phyloP scores from a whole-genome alignment of 2,113 vertebrate species.

The Lepidothrix coronata region DNA sequence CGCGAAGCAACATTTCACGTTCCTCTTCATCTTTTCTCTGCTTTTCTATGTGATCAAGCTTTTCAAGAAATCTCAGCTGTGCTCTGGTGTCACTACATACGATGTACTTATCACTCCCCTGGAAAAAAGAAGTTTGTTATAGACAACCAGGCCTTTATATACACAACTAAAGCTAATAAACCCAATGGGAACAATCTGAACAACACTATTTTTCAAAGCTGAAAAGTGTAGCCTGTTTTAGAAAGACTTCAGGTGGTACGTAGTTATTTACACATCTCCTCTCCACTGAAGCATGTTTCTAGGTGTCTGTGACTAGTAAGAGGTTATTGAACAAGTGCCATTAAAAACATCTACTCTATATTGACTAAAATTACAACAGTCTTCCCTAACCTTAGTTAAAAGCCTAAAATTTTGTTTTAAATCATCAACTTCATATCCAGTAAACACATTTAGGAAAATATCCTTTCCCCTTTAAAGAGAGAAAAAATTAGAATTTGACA shows the following conservation, averaged over 20 bases:
- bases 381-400: not conserved
- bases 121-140: not conserved
- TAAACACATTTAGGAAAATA: not conserved
- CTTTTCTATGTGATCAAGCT: constrained; percentile 87
- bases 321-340: not conserved
- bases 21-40: constrained; percentile 85
- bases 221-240: not conserved
- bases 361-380: not conserved
- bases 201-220: not conserved
- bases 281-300: not conserved
- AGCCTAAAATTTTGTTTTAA: not conserved
- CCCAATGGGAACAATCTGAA: not conserved
- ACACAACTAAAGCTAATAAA: not conserved
- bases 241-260: not conserved
- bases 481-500: not conserved
- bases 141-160: not conserved
- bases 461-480: not conserved
- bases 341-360: not conserved
- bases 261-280: not conserved
- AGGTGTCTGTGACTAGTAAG: not conserved
- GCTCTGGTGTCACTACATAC: constrained; percentile 83
- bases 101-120: constrained; percentile 80
- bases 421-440: not conserved
- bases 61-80: constrained; percentile 91
- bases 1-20: constrained; percentile 82